Conservation (phyloP, 2,113 vertebrate genomes). For the Clupea harengus region DNA sequence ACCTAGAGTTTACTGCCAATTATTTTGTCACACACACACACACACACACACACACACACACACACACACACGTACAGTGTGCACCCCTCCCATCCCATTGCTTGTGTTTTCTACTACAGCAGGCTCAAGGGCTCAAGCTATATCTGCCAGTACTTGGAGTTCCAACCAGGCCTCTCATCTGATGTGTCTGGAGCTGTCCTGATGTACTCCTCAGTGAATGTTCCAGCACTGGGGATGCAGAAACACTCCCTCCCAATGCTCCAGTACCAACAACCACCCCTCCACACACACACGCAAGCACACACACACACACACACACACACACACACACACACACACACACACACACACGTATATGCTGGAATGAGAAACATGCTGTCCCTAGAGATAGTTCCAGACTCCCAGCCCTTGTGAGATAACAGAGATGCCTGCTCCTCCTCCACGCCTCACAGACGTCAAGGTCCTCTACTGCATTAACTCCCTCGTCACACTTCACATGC, state of each 20-base stretch:
- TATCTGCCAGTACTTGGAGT: neutral
- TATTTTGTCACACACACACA: neutral
- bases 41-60: neutral
- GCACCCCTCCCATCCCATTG: too few relatives aligned
- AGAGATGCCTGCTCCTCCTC: neutral
- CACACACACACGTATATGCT: conserved; percentile 18
- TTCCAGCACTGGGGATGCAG: neutral
- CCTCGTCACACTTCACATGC: neutral
- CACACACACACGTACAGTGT: neutral
- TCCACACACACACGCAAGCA: neutral
- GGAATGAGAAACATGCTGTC: conserved; percentile 46
- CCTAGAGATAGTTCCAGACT: neutral
- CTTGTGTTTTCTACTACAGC: neutral
- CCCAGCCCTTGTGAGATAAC: conserved; percentile 32
- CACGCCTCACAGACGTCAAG: neutral
- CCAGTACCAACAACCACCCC: neutral
- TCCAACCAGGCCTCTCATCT: neutral
- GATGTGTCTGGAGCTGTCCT: conserved; percentile 33
- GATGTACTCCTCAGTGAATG: conserved; percentile 29
- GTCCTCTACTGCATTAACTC: neutral
- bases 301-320: conserved; percentile 8
- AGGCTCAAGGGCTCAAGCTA: neutral
- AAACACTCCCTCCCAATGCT: neutral
- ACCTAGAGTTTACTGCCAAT: neutral
- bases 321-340: conserved; percentile 17